Conservation (phyloP, 2,888 invertebrate genomes). For the Drosophila hawaiiensis region DNA sequence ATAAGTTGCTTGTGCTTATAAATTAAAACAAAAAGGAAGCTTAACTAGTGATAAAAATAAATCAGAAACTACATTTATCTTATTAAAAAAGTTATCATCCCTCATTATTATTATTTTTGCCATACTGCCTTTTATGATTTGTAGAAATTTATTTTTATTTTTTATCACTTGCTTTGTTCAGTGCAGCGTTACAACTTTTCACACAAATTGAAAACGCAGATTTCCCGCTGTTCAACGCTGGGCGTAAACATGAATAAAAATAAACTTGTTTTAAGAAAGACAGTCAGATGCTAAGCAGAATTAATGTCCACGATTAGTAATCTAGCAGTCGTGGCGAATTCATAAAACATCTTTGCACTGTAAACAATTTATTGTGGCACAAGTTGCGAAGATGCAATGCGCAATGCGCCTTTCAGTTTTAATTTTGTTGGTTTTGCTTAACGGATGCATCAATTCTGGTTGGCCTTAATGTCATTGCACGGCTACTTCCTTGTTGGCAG, state of each 20-base stretch:
- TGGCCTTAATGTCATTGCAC: conserved; percentile 2
- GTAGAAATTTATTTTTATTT: background rate
- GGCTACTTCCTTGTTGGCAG: conserved; percentile 24
- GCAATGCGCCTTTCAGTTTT: background rate
- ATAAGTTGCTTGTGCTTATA: background rate
- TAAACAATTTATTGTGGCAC: background rate
- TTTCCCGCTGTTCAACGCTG: conserved; percentile 12
- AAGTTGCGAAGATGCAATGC: background rate
- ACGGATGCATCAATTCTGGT: background rate
- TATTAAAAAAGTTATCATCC: background rate
- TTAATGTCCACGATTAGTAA: conserved; percentile 9
- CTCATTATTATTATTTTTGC: background rate
- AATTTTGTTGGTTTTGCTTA: background rate
- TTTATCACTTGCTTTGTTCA: conserved; percentile 5
- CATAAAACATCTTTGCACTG: background rate
- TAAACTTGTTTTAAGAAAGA: conserved; percentile 26
- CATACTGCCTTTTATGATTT: background rate
- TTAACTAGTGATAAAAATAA: background rate
- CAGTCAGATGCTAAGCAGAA: conserved; percentile 1
- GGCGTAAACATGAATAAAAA: conserved; percentile 19
- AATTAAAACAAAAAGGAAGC: background rate
- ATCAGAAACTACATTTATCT: background rate
- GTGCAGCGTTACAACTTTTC: conserved; percentile 29
- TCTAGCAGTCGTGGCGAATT: background rate
- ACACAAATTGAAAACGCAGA: conserved; percentile 30